Conservation (phyloP, 2,888 invertebrate species). For the Campopleginae sp. region DNA sequence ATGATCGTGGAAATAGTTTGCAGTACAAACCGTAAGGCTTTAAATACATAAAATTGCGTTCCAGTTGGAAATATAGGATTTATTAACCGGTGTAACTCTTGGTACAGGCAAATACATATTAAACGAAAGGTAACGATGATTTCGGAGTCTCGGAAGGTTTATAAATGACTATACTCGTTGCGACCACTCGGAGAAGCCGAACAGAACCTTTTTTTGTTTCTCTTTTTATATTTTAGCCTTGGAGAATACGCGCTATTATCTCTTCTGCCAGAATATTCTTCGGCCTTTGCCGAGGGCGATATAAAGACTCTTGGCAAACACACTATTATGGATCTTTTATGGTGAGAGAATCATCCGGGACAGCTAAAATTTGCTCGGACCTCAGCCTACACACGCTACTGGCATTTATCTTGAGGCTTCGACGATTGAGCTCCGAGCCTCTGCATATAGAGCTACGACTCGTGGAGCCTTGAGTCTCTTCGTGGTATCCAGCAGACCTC, state of each 20-base stretch:
- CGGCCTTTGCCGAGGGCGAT: conserved; percentile 45
- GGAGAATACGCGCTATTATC: conserved; percentile 21
- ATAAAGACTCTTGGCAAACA: conserved; percentile 45
- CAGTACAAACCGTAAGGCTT: conserved; percentile 17
- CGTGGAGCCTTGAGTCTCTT: background rate
- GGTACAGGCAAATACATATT: background rate
- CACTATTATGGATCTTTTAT: conserved; percentile 70
- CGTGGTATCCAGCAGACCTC: conserved; percentile 4
- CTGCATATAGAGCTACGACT: background rate
- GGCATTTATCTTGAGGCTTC: conserved; percentile 61
- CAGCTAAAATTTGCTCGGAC: conserved; percentile 50
- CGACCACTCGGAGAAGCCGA: background rate
- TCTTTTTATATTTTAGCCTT: conserved; percentile 8
- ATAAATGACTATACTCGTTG: background rate
- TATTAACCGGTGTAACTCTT: conserved; percentile 14
- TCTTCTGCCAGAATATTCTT: conserved; percentile 68
- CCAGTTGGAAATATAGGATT: conserved; percentile 17
- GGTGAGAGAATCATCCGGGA: conserved; percentile 57
- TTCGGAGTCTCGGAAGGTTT: background rate
- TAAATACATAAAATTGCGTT: conserved; percentile 31
- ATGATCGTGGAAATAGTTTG: conserved; percentile 42
- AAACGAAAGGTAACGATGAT: conserved; percentile 12
- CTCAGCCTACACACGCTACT: conserved; percentile 44
- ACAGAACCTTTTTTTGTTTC: background rate
- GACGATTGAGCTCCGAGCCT: conserved; percentile 17